These are phyloP conservation scores for Athalia circularis DNA, from an alignment of 2,888 invertebrate genomes.

Conservation along the genomic window DNA sequence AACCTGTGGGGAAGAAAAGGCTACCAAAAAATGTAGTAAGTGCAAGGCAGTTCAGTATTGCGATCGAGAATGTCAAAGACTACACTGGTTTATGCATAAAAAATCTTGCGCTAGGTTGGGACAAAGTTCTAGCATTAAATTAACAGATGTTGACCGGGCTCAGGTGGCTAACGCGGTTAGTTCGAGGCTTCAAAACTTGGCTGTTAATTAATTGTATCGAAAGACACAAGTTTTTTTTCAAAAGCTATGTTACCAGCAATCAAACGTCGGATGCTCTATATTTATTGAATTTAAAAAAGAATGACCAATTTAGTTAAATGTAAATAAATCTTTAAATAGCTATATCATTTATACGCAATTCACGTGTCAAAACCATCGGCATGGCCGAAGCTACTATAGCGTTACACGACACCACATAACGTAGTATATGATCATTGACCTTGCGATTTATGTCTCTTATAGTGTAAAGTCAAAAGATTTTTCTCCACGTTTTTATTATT, in stretches of 20 bases:
- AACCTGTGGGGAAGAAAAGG: constrained; percentile 92
- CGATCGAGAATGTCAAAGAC: constrained; percentile 93
- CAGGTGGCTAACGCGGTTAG: constrained; percentile 64
- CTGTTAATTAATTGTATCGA: constrained; percentile 57
- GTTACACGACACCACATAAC: background rate
- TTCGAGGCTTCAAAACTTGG: constrained; percentile 65
- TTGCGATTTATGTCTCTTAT: background rate
- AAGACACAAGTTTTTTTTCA: background rate
- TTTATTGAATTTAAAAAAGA: constrained; percentile 33
- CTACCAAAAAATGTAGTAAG: constrained; percentile 94
- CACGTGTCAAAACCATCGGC: background rate
- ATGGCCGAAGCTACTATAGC: constrained; percentile 3
- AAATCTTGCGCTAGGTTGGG: constrained; percentile 85
- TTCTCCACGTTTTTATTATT: background rate
- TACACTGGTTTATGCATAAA: constrained; percentile 95
- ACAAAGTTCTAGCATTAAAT: constrained; percentile 60
- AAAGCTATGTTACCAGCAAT: constrained; percentile 27
- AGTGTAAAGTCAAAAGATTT: background rate
- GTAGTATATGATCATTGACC: constrained; percentile 10
- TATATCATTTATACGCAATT: constrained; percentile 23
- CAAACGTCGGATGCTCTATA: constrained; percentile 38
- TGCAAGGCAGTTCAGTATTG: constrained; percentile 97
- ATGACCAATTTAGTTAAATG: constrained; percentile 41
- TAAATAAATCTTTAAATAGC: constrained; percentile 40
- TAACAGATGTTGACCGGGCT: constrained; percentile 64